Conservation (phyloP, 2,113 vertebrate species). For the Antechinus stuartii region DNA sequence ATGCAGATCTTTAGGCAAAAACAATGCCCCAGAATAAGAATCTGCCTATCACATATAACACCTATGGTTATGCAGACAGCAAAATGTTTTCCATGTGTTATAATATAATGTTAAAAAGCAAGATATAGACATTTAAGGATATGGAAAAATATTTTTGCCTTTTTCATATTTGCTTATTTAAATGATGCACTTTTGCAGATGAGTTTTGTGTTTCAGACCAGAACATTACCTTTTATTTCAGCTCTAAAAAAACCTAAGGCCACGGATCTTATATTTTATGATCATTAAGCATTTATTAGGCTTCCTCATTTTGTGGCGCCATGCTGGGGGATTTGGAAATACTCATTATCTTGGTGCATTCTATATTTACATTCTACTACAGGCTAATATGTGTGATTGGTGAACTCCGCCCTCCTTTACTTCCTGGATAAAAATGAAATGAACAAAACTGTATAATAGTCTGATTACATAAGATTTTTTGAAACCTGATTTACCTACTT, state of each 20-base stretch:
- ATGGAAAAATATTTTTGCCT: conserved; percentile 69
- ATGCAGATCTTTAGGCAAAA: conserved; percentile 80
- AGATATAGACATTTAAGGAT: conserved; percentile 70
- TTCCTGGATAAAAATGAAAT: conserved; percentile 58
- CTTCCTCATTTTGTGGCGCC: conserved; percentile 51
- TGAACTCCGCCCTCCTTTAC: conserved; percentile 41
- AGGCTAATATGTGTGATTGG: conserved; percentile 46
- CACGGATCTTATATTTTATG: conserved; percentile 46
- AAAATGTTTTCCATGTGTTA: conserved; percentile 65
- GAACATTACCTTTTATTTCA: conserved; percentile 69
- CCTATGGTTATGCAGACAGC: conserved; percentile 60
- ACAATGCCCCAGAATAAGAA: conserved; percentile 81
- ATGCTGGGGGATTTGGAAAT: conserved; percentile 55
- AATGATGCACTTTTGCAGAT: conserved; percentile 57
- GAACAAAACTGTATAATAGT: neutral
- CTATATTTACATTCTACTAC: conserved; percentile 50
- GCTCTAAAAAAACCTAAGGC: conserved; percentile 41
- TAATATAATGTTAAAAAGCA: conserved; percentile 69
- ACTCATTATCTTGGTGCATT: conserved; percentile 59
- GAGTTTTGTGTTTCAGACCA: conserved; percentile 9
- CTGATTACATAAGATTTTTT: conserved; percentile 56
- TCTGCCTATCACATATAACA: conserved; percentile 69
- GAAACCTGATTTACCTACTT: conserved; percentile 59
- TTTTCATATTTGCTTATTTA: conserved; percentile 70
- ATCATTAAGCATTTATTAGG: conserved; percentile 78